Evolutionary conservation across 2,113 vertebrate genomes (phyloP).

Genomic region (Lasiurus borealis): DNA sequence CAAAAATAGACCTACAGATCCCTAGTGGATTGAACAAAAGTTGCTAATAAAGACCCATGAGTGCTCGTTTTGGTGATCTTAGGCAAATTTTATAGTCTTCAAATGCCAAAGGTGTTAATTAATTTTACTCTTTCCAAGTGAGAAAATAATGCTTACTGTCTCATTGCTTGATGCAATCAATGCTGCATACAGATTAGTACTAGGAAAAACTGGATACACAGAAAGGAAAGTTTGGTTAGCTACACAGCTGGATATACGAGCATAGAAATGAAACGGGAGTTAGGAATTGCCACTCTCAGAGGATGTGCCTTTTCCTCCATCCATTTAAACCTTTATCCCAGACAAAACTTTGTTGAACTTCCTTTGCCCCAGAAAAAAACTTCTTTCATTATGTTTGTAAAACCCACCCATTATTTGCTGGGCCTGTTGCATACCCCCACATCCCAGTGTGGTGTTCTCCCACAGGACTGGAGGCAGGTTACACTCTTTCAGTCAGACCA

Average conservation of each 20-base stretch:
- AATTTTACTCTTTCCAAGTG: slow-evolving; percentile 65
- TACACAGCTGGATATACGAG: not conserved
- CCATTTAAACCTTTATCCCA: not conserved
- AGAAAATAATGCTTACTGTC: slow-evolving; percentile 66
- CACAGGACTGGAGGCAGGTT: not conserved
- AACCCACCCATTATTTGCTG: not conserved
- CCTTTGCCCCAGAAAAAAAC: not conserved
- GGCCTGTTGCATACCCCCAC: not conserved
- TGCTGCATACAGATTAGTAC: not conserved
- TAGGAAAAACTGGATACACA: not conserved
- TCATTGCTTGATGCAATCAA: not conserved
- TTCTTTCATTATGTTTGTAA: not conserved
- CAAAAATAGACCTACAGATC: slow-evolving; percentile 48
- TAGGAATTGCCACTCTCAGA: not conserved
- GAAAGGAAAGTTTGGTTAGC: not conserved
- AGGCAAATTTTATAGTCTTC: slow-evolving; percentile 44
- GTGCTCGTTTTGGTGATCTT: slow-evolving; percentile 49
- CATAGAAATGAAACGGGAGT: not conserved
- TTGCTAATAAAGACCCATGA: slow-evolving; percentile 56
- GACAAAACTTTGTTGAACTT: not conserved
- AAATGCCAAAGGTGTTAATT: slow-evolving; percentile 72
- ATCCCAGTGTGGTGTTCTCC: not conserved
- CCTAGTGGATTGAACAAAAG: slow-evolving; percentile 9
- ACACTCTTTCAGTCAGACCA: not conserved
- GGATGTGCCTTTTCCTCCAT: not conserved